Evolutionary conservation across 2,888 invertebrate genomes (phyloP).

Genomic region (Odontothrips loti): DNA sequence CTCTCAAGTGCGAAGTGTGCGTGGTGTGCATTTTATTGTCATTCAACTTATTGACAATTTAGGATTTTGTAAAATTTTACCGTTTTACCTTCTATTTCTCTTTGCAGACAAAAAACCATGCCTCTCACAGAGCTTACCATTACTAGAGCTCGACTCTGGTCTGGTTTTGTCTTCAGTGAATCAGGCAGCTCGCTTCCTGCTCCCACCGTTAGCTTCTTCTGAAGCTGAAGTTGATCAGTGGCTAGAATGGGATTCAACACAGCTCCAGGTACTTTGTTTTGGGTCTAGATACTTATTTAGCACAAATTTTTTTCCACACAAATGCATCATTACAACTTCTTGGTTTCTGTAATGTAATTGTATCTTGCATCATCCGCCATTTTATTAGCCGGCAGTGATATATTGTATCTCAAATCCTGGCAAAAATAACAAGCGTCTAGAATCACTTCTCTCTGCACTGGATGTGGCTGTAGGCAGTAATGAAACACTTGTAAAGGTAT

Average conservation of each 20-base stretch:
- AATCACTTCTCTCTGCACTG: conserved; percentile 55
- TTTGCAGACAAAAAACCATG: conserved; percentile 50
- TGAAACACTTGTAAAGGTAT: conserved; percentile 59
- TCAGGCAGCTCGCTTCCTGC: conserved; percentile 63
- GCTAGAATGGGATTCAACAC: conserved; percentile 49
- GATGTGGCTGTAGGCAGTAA: conserved; percentile 39
- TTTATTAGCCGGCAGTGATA: conserved; percentile 36
- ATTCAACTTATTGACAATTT: background rate
- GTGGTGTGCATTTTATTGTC: too few relatives aligned
- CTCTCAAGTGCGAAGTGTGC: too few relatives aligned
- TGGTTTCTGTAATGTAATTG: conserved; percentile 1
- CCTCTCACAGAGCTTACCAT: conserved; percentile 60
- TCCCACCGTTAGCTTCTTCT: conserved; percentile 49
- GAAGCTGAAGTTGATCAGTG: conserved; percentile 44
- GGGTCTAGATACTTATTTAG: too few relatives aligned
- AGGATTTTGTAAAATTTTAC: background rate
- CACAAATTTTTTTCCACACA: too few relatives aligned
- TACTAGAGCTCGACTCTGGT: conserved; percentile 59
- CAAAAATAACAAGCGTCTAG: conserved; percentile 55
- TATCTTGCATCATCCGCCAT: conserved; percentile 27
- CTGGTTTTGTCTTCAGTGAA: conserved; percentile 65
- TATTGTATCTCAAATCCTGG: conserved; percentile 52
- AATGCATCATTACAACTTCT: too few relatives aligned
- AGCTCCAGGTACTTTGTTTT: conserved; percentile 45
- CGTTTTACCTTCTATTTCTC: background rate